Conservation (phyloP, 2,113 vertebrate genomes). For the Morphnarchus princeps region DNA sequence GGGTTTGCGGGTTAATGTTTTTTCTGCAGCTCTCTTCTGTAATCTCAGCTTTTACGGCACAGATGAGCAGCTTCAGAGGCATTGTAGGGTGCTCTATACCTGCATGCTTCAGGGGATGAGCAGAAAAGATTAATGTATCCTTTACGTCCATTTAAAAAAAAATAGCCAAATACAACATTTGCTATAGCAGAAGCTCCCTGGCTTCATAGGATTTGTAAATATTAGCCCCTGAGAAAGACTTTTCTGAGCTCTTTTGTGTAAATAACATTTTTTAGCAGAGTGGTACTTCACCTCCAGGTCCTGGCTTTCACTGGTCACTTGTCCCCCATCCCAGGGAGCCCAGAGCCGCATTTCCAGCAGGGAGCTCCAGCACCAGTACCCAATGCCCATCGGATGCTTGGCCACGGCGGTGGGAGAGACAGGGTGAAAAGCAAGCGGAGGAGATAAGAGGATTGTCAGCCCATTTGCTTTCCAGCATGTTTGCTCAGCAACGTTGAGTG, state of each 20-base stretch:
- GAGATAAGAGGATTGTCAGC: conserved; percentile 5
- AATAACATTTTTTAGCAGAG: background rate
- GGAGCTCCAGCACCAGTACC: background rate
- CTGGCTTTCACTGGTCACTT: accelerated
- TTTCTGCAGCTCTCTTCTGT: background rate
- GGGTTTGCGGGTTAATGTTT: background rate
- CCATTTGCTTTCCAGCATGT: background rate
- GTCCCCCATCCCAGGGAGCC: background rate
- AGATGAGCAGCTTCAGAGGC: background rate
- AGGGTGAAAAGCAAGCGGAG: background rate
- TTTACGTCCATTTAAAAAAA: background rate
- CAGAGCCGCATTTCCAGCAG: background rate
- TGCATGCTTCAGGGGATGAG: background rate
- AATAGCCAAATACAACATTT: background rate
- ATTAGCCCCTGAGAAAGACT: background rate
- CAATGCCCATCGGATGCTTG: accelerated
- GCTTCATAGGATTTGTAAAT: background rate
- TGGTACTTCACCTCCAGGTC: background rate
- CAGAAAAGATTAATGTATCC: background rate
- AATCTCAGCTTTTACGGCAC: background rate
- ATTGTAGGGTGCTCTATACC: background rate
- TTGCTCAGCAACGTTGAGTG: background rate
- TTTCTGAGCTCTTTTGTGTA: background rate
- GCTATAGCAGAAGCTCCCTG: background rate
- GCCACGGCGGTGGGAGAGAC: background rate